Conservation (phyloP, 2,888 invertebrate species). For the Ditula angustiorana region DNA sequence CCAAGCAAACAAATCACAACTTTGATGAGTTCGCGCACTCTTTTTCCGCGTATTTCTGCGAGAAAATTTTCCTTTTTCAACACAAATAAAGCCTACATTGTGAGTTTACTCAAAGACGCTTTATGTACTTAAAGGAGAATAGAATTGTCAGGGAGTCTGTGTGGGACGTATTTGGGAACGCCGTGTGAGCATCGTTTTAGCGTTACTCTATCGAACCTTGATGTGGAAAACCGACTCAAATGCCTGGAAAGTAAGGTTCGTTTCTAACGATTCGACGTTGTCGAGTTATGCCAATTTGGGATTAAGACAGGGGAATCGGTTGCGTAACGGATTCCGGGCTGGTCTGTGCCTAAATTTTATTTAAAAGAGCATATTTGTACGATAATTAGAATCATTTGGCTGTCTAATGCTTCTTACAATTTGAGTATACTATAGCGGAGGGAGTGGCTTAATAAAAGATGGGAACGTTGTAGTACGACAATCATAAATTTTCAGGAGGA, state of each 20-base stretch:
- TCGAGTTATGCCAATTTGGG: not conserved
- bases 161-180: conserved; percentile 26
- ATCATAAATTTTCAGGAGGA: no score
- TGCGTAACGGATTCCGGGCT: conserved; percentile 13
- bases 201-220: not conserved
- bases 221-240: not conserved
- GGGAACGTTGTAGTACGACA: no score
- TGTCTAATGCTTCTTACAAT: not conserved
- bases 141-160: conserved; percentile 20
- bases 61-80: conserved; percentile 39
- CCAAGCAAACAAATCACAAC: conserved; percentile 60
- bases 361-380: not conserved
- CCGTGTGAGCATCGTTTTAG: not conserved
- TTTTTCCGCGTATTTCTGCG: conserved; percentile 48
- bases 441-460: no score
- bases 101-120: conserved; percentile 48
- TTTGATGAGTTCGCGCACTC: conserved; percentile 58
- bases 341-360: conserved; percentile 3
- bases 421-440: no score
- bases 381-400: not conserved
- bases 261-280: not conserved
- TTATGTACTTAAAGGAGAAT: conserved; percentile 39
- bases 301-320: not conserved
- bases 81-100: conserved; percentile 46
- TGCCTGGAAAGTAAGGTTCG: not conserved